A percentile compares a stretch with the other conserved stretches of the same genome.
Conservation (phyloP, 2,797 vertebrate species). For the Brotula barbata region DNA sequence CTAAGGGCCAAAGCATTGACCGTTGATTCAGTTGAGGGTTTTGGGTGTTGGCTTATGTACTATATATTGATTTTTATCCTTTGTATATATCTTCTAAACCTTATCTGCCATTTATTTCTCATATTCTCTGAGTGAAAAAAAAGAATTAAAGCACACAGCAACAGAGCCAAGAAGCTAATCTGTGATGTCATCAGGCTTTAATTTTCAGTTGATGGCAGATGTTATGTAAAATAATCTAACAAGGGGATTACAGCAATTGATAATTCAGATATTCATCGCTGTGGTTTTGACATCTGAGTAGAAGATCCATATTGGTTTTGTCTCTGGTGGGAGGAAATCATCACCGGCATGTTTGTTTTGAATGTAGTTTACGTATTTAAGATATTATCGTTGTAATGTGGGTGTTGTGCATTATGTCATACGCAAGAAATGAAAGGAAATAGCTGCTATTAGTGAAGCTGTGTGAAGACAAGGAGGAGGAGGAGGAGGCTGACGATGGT, state of each 20-base stretch:
- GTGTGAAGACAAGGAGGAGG: slow-evolving; percentile 39
- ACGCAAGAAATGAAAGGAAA: slow-evolving; percentile 67
- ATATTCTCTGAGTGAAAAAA: too few relatives aligned
- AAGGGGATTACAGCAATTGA: not conserved
- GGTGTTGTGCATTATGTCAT: slow-evolving; percentile 61
- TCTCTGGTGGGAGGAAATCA: slow-evolving; percentile 25
- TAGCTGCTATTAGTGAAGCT: slow-evolving; percentile 55
- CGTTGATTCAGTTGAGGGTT: not conserved
- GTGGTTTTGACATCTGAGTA: not conserved
- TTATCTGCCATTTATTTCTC: too few relatives aligned
- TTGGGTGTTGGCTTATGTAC: not conserved
- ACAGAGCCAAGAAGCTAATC: not conserved
- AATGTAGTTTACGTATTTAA: slow-evolving; percentile 54
- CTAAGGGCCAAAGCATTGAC: slow-evolving; percentile 17
- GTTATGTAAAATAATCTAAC: too few relatives aligned
- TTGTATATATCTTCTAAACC: too few relatives aligned
- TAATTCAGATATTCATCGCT: not conserved
- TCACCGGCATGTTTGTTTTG: slow-evolving; percentile 49
- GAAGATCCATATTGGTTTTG: not conserved
- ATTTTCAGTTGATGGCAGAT: not conserved
- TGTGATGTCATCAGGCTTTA: not conserved
- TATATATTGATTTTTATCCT: not conserved
- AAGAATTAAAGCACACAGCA: not conserved
- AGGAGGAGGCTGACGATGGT: slow-evolving; percentile 27
- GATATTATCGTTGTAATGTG: slow-evolving; percentile 61